phyloP scores from a whole-genome alignment of 2,888 invertebrate genomes.

The Escarpia spicata region DNA sequence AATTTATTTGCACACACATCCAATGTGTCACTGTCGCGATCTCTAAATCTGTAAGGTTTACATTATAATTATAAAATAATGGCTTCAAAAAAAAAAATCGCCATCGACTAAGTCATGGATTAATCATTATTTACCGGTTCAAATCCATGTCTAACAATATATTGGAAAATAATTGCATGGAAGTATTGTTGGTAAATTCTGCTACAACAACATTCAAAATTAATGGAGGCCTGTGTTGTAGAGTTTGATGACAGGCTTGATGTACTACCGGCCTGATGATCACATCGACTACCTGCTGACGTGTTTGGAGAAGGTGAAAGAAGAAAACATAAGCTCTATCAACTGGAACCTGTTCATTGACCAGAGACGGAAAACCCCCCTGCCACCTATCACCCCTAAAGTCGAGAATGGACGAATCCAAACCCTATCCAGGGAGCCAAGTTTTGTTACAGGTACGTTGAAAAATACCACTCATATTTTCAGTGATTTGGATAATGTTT shows the following conservation, averaged over 20 bases:
- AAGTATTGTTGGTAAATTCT: not conserved
- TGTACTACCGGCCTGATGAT: constrained; percentile 67
- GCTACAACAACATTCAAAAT: not conserved
- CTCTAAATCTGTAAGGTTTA: no score
- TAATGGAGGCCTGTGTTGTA: constrained; percentile 43
- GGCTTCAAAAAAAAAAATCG: no score
- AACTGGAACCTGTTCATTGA: constrained; percentile 64
- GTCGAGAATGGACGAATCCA: constrained; percentile 21
- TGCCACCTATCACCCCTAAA: constrained; percentile 53
- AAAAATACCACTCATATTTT: not conserved
- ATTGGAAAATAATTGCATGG: not conserved
- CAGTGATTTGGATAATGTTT: no score
- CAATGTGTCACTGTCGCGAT: no score
- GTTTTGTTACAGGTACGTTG: constrained; percentile 29
- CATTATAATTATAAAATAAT: no score
- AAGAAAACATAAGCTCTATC: constrained; percentile 54
- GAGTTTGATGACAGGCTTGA: constrained; percentile 69
- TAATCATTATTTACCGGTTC: not conserved
- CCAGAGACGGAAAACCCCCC: constrained; percentile 55
- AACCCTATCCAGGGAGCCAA: constrained; percentile 19
- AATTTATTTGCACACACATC: no score
- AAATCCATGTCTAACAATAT: not conserved
- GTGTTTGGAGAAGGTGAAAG: constrained; percentile 58
- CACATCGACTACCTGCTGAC: constrained; percentile 62
- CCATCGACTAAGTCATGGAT: no score